Conservation (phyloP, 2,113 vertebrate genomes). For the Chaenocephalus aceratus region DNA sequence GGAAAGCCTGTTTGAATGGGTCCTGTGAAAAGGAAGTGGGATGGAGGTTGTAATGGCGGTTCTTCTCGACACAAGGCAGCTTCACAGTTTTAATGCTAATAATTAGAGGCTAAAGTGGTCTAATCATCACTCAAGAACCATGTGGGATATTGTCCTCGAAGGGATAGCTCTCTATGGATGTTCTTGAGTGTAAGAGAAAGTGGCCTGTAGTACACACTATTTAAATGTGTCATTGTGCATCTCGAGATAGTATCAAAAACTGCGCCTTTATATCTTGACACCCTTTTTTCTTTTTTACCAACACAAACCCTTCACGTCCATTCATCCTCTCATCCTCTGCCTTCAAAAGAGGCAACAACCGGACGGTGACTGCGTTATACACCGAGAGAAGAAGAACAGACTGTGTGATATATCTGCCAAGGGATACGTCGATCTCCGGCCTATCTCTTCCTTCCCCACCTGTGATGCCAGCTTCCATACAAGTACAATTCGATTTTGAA, state of each 20-base stretch:
- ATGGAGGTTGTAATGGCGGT: slow-evolving; percentile 17
- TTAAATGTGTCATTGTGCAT: neutral
- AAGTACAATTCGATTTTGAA: neutral
- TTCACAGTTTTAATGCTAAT: slow-evolving; percentile 22
- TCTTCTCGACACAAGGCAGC: slow-evolving; percentile 22
- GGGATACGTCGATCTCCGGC: too few relatives aligned
- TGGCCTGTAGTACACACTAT: slow-evolving; percentile 4
- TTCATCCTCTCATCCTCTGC: neutral
- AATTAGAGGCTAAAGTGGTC: slow-evolving; percentile 16
- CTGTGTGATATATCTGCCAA: too few relatives aligned
- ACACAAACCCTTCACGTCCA: too few relatives aligned
- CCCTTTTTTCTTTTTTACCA: too few relatives aligned
- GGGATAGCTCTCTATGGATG: slow-evolving; percentile 15
- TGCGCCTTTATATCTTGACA: too few relatives aligned
- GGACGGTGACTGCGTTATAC: too few relatives aligned
- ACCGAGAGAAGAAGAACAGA: too few relatives aligned
- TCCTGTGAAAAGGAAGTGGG: slow-evolving; percentile 5
- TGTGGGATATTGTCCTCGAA: slow-evolving; percentile 21
- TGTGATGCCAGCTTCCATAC: too few relatives aligned
- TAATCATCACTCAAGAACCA: slow-evolving; percentile 31
- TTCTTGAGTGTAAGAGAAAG: neutral
- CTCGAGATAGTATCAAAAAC: neutral
- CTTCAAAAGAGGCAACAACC: too few relatives aligned
- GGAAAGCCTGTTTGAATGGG: slow-evolving; percentile 22
- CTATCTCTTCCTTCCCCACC: neutral